Evolutionary conservation across 1,140 invertebrate genomes (phyloP), one percentile per base, ranked within the genome.

Genomic region (Pseudomyrmex gracilis): DNA sequence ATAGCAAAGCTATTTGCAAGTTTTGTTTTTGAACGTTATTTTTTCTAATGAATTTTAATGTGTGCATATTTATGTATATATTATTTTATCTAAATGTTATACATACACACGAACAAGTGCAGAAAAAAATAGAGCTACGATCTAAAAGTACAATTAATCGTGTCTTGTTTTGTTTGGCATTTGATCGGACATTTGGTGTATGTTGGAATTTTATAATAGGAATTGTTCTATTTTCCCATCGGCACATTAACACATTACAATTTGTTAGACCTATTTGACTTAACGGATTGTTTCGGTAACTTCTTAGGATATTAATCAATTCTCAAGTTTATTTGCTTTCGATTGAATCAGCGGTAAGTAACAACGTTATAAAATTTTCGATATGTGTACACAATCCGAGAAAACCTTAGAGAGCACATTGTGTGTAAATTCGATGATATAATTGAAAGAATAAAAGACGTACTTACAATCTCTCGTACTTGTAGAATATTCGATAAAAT

Each of bases 71-170:
- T 2, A 20, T 73, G 1, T 24, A 55, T 13, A 8, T 4, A 22
- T 66, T n/a, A n/a, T n/a, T n/a, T n/a, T n/a, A 47, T 17, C 34
- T 34, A 64, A 64, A 64, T n/a, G 13, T 17, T 4, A 64, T 9
- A 24, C 2, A 7, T 17, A 58, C 17, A 22, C 22, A 20, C 12
- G 3, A 47, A 51, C 8, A 22, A 12, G 5, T 8, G 15, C 20
- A 17, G 1, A 43, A 55, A 8, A 58, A 73, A 45, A 57, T 1
- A 3, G 49, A n/a, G 17, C 47, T n/a, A 47, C 24, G 20, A 24
- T 0, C 8, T n/a, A 61, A 73, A 9, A 73, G 15, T 12, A 73
- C 43, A 17, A 47, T 61, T 60, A 73, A 60, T 73, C 15, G 15
- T 9, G 10, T 9, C n/a, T 57, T 9, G 57, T 57, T 7, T 57